A percentile compares a stretch with the other conserved stretches of the same genome.
These are phyloP conservation scores for Oxycera nigricornis DNA, from an alignment of 2,888 invertebrate species.

Conservation along the genomic window DNA sequence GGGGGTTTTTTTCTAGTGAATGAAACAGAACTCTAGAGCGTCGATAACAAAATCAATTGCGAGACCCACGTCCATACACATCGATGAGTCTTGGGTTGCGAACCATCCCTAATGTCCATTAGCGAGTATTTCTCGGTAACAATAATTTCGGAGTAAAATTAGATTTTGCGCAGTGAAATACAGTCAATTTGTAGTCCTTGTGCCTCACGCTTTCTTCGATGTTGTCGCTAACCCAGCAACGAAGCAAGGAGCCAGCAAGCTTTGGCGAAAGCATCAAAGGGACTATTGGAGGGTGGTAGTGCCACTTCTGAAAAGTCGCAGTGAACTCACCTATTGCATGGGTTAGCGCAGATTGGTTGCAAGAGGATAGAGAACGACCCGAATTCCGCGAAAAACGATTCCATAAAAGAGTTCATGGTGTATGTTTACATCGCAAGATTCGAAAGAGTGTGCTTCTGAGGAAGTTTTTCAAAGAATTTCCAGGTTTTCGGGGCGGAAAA, in stretches of 20 bases:
- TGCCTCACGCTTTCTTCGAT: too few species aligned
- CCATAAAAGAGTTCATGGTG: not conserved
- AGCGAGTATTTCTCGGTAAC: conserved; percentile 9
- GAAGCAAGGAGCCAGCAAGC: too few species aligned
- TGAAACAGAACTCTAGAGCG: not conserved
- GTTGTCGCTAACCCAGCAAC: too few species aligned
- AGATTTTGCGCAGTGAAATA: conserved; percentile 20
- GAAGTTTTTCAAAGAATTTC: conserved; percentile 10
- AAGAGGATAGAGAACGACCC: not conserved
- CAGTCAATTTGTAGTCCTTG: too few species aligned
- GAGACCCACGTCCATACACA: not conserved
- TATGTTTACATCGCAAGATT: not conserved
- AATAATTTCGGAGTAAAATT: conserved; percentile 15
- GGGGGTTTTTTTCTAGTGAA: not conserved
- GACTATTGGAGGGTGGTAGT: too few species aligned
- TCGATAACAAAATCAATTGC: not conserved
- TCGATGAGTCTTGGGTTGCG: not conserved
- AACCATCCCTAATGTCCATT: not conserved
- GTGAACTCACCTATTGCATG: not conserved
- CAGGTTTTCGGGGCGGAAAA: not conserved
- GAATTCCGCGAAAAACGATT: conserved; percentile 9
- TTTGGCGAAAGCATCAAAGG: too few species aligned
- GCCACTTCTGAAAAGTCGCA: not conserved
- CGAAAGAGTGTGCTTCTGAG: not conserved
- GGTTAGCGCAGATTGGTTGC: not conserved